These are phyloP conservation scores for Montipora sp. DNA, from an alignment of 64 coral and sea anemone genomes.

Conservation along the genomic window DNA sequence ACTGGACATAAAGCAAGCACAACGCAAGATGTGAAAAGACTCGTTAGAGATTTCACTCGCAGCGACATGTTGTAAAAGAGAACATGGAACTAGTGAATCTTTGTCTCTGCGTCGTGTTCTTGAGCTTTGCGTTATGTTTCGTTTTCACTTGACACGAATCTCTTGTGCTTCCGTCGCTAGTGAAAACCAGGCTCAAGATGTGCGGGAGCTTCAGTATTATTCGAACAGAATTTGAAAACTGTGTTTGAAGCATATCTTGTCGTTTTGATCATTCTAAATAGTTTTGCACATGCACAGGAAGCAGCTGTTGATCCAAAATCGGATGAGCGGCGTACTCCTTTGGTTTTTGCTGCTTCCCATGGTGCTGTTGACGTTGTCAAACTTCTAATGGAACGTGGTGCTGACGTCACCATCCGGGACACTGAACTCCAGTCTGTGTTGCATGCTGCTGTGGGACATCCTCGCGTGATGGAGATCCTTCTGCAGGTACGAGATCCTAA, in stretches of 20 bases:
- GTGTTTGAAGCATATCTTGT: background rate
- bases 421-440: slow-evolving; percentile 38
- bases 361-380: slow-evolving; percentile 23
- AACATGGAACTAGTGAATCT: too few relatives aligned
- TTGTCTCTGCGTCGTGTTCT: too few relatives aligned
- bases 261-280: background rate
- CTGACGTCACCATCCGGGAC: slow-evolving; percentile 56
- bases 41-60: too few relatives aligned
- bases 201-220: too few relatives aligned
- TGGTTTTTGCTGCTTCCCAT: background rate
- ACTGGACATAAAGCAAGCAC: too few relatives aligned
- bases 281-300: background rate
- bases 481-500: background rate
- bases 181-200: too few relatives aligned
- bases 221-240: background rate
- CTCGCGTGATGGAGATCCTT: slow-evolving; percentile 19
- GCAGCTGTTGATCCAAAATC: slow-evolving; percentile 32
- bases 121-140: too few relatives aligned
- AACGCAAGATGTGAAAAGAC: too few relatives aligned
- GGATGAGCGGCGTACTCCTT: slow-evolving; percentile 16
- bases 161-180: too few relatives aligned
- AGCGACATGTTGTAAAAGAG: too few relatives aligned
- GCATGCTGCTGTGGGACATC: slow-evolving; percentile 33
- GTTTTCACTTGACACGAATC: too few relatives aligned
- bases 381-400: slow-evolving; percentile 42